Evolutionary conservation across 2,888 invertebrate species (phyloP), one percentile per base, ranked within the genome.

Genomic region (Caenorhabditis macrosperma): DNA sequence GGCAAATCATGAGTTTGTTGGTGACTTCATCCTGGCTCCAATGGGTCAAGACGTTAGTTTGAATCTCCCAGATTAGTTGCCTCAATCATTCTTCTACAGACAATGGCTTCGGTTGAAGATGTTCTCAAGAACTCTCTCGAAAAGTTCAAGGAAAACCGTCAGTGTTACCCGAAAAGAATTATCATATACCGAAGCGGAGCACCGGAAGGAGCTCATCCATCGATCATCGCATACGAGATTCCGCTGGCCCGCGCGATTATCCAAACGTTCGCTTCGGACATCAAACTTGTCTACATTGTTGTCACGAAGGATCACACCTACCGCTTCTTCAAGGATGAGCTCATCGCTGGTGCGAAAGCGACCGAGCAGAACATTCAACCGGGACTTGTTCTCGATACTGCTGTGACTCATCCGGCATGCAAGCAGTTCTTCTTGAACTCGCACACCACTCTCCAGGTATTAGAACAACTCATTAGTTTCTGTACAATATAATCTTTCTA

Each of bases 341-440:
- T 74, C 12, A 35, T 22, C 38, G 44, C 50, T 2, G 59, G 66
- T 22, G 30, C 30, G 4, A 72, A 55, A n/a, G 50, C 66, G 0
- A 72, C 84, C 3, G 71, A 84, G 1, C 86, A 86, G 74, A 88
- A 90, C 64, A 79, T 90, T 38, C 72, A 46, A 17, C 74, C 82
- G 9, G 90, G 90, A 57, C 72, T 89, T 2, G 83, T 88, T 15
- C 74, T 90, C 24, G 89, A 90, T 55, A 52, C 63, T 0, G 48
- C 60, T 2, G 59, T 87, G 9, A 82, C 82, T 1, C 84, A 87
- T 68, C 87, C 88, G 1, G 54, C 74, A 2, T 84, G 55, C 82
- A 82, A 82, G 35, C 87, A 89, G 74, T 89, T 89, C 79, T 89
- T 77, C 80, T 74, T 89, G 46, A 88, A 86, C 59, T 78, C 85